Conservation (phyloP, 2,888 invertebrate species). For the Agelastica alni region DNA sequence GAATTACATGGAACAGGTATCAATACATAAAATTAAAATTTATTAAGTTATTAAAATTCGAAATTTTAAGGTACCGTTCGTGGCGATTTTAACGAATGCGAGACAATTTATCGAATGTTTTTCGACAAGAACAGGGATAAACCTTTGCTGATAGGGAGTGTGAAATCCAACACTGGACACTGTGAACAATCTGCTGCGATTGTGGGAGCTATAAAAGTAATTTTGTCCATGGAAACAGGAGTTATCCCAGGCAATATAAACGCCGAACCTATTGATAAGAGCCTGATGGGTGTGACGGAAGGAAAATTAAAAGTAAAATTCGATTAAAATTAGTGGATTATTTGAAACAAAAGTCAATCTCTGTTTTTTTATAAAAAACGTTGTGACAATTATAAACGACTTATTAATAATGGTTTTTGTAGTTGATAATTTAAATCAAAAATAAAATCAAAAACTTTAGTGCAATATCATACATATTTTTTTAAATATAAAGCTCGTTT, state of each 20-base stretch:
- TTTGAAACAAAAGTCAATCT: too few relatives aligned
- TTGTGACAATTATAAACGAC: too few relatives aligned
- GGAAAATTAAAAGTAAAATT: slow-evolving; percentile 58
- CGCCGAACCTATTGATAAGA: slow-evolving; percentile 62
- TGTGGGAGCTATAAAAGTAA: slow-evolving; percentile 63
- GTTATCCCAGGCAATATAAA: slow-evolving; percentile 74
- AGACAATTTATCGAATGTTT: not conserved
- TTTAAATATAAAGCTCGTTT: too few relatives aligned
- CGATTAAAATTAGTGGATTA: too few relatives aligned
- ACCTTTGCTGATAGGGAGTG: slow-evolving; percentile 63
- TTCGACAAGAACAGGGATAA: slow-evolving; percentile 51
- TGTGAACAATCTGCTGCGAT: slow-evolving; percentile 58
- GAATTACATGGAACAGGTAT: slow-evolving; percentile 66
- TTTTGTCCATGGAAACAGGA: slow-evolving; percentile 71
- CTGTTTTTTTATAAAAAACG: too few relatives aligned
- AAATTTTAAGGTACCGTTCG: too few relatives aligned
- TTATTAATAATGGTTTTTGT: too few relatives aligned
- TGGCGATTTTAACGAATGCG: slow-evolving; percentile 8
- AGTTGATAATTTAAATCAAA: too few relatives aligned
- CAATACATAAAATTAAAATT: slow-evolving; percentile 23
- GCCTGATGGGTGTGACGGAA: slow-evolving; percentile 58
- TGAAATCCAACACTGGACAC: slow-evolving; percentile 59
- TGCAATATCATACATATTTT: too few relatives aligned
- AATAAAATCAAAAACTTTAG: too few relatives aligned
- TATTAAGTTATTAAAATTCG: not conserved